Conservation (phyloP, 2,888 invertebrate genomes). For the Drosophila pegasa region DNA sequence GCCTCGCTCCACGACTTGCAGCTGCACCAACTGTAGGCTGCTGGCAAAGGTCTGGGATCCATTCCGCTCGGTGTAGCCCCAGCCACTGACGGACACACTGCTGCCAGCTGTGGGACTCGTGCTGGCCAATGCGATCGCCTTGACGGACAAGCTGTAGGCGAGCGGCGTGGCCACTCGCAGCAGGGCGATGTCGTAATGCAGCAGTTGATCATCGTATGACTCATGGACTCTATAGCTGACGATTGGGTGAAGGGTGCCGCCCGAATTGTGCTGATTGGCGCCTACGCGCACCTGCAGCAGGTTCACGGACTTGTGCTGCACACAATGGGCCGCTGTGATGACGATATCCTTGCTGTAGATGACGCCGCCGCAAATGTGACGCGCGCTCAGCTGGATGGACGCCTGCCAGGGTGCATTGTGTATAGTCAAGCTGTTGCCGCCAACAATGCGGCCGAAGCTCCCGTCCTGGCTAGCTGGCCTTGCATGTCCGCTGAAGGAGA, state of each 20-base stretch:
- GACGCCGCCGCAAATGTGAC: constrained; percentile 86
- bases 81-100: constrained; percentile 65
- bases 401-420: constrained; percentile 74
- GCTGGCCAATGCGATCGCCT: constrained; percentile 61
- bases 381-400: constrained; percentile 79
- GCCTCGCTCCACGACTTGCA: constrained; percentile 54
- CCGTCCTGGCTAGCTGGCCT: neutral
- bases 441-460: constrained; percentile 71
- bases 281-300: constrained; percentile 85
- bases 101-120: constrained; percentile 48
- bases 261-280: constrained; percentile 83
- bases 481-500: neutral
- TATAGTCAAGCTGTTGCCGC: constrained; percentile 68
- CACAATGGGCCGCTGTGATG: constrained; percentile 86
- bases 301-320: constrained; percentile 41
- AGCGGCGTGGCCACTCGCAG: constrained; percentile 72
- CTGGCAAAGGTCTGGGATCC: constrained; percentile 32
- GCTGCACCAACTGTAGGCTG: constrained; percentile 50
- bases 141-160: constrained; percentile 49
- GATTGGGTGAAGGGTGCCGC: constrained; percentile 62
- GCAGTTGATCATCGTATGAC: constrained; percentile 37
- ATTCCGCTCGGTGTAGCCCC: constrained; percentile 60
- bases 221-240: constrained; percentile 56
- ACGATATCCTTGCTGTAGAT: constrained; percentile 85
- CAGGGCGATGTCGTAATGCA: constrained; percentile 86